Evolutionary conservation across 2,797 vertebrate genomes (phyloP).

Genomic region (Anisognathus igniventris): DNA sequence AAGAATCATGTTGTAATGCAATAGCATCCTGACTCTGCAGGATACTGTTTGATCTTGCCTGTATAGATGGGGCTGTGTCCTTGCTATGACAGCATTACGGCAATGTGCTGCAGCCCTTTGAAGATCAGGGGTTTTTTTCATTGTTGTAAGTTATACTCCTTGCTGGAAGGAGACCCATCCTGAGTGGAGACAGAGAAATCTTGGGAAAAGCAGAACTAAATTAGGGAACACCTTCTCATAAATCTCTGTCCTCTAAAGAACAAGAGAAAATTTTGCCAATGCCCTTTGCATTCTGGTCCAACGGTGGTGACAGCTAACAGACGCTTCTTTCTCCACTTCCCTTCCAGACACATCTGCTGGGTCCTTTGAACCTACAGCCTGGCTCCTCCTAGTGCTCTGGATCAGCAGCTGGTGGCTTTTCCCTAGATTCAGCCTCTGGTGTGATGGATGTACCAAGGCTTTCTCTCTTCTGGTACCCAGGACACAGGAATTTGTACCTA

Average conservation of each 20-base stretch:
- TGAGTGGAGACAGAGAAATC: not conserved
- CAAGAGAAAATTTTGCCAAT: not conserved
- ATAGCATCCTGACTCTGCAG: conserved; percentile 38
- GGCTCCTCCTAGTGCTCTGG: not conserved
- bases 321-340: not conserved
- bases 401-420: not conserved
- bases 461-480: not conserved
- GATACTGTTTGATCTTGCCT: conserved; percentile 55
- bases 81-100: not conserved
- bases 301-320: not conserved
- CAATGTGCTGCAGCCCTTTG: conserved; percentile 11
- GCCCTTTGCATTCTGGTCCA: not conserved
- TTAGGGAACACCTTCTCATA: not conserved
- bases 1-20: conserved; percentile 52
- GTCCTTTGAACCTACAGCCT: not conserved
- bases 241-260: not conserved
- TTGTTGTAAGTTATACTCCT: not conserved
- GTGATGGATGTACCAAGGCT: not conserved
- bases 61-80: conserved; percentile 1
- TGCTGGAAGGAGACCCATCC: not conserved
- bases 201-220: not conserved
- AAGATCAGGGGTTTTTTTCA: not conserved
- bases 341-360: not conserved
- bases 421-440: not conserved
- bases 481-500: not conserved